Conservation (phyloP, 2,888 invertebrate genomes). For the Drosophila conformis region DNA sequence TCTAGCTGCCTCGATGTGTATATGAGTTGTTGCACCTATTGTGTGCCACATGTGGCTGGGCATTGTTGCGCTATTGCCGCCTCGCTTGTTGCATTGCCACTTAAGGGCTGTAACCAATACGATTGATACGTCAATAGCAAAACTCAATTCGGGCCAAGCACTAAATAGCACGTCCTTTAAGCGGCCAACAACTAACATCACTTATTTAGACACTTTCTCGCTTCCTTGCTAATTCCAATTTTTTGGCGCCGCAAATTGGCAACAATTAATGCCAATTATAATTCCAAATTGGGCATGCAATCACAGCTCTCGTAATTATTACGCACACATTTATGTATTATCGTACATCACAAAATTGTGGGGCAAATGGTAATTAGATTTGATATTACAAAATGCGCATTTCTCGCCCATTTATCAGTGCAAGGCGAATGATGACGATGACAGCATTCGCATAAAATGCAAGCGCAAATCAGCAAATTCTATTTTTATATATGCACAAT, state of each 20-base stretch:
- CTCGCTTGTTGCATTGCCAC: constrained; percentile 73
- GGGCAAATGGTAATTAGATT: constrained; percentile 70
- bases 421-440: constrained; percentile 29
- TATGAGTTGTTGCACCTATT: constrained; percentile 48
- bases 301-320: constrained; percentile 18
- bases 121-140: constrained; percentile 48
- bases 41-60: constrained; percentile 31
- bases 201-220: background rate
- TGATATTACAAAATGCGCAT: constrained; percentile 55
- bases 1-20: constrained; percentile 24
- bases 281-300: constrained; percentile 54
- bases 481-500: constrained; percentile 48
- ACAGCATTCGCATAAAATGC: constrained; percentile 60
- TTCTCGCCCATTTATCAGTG: constrained; percentile 47
- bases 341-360: constrained; percentile 40
- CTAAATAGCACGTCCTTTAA: background rate
- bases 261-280: constrained; percentile 72
- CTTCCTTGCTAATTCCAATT: background rate
- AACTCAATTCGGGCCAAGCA: constrained; percentile 26
- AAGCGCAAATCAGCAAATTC: constrained; percentile 68
- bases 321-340: constrained; percentile 1
- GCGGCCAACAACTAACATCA: background rate
- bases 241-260: constrained; percentile 11
- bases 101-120: constrained; percentile 61
- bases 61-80: constrained; percentile 65